Conservation (phyloP, 2,113 vertebrate species). For the Aegotheles bennettii region DNA sequence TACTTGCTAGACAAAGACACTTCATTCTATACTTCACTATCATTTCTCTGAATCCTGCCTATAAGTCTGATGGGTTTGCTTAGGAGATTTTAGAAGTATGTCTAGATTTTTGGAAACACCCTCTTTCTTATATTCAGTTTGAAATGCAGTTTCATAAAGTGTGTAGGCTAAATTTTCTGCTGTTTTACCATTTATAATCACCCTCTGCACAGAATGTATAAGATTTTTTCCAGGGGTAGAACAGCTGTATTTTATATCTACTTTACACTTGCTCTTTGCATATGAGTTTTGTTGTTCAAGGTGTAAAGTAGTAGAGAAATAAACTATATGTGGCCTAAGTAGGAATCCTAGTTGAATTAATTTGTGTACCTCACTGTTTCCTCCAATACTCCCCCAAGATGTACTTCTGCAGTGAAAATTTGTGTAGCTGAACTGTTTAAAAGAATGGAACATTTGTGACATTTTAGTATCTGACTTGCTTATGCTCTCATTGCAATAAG, state of each 20-base stretch:
- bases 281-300: neutral
- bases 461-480: neutral
- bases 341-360: neutral
- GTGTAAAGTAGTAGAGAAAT: neutral
- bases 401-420: neutral
- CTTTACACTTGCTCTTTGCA: neutral
- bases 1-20: neutral
- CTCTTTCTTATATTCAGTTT: neutral
- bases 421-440: neutral
- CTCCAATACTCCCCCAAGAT: neutral
- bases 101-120: neutral
- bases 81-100: neutral
- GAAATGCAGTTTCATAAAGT: neutral
- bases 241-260: neutral
- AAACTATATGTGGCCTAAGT: neutral
- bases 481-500: neutral
- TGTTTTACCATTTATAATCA: neutral
- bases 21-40: neutral
- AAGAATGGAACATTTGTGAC: neutral
- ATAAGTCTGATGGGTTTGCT: neutral
- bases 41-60: neutral
- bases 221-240: neutral
- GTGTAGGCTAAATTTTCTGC: neutral
- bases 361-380: neutral
- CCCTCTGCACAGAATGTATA: neutral